Conservation (phyloP, 1,140 invertebrate species). For the Anthonomus grandis region DNA sequence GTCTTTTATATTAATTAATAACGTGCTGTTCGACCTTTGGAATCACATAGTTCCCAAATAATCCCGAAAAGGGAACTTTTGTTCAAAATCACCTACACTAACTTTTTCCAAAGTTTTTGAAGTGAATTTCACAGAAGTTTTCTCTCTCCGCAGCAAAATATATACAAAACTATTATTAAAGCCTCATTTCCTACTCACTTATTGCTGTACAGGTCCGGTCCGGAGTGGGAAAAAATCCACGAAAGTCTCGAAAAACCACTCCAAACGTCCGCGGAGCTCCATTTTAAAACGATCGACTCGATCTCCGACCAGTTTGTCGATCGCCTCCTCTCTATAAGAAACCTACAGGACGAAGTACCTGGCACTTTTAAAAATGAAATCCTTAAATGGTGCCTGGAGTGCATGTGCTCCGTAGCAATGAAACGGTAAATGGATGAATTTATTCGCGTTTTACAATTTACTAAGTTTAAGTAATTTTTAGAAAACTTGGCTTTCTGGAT, state of each 20-base stretch:
- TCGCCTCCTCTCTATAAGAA: slow-evolving; percentile 51
- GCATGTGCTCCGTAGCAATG: slow-evolving; percentile 52
- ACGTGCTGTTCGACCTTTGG: too few relatives aligned
- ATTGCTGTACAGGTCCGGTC: slow-evolving; percentile 50
- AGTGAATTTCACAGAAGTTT: too few relatives aligned
- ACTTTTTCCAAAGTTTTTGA: too few relatives aligned
- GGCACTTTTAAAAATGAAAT: slow-evolving; percentile 58
- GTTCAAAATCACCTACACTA: too few relatives aligned
- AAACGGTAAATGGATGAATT: slow-evolving; percentile 29
- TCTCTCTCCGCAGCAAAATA: neutral
- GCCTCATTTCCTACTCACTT: neutral
- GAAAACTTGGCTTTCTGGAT: slow-evolving; percentile 45
- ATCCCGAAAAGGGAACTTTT: too few relatives aligned
- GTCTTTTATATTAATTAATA: too few relatives aligned
- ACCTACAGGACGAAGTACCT: slow-evolving; percentile 61
- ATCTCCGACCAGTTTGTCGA: slow-evolving; percentile 51
- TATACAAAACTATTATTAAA: neutral
- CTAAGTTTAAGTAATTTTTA: neutral
- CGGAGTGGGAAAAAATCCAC: slow-evolving; percentile 57
- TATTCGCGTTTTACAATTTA: neutral
- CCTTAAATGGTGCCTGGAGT: slow-evolving; percentile 65
- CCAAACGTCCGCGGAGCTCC: slow-evolving; percentile 45
- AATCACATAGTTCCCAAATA: too few relatives aligned
- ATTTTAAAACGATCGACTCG: slow-evolving; percentile 46
- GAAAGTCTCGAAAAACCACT: slow-evolving; percentile 52